These are phyloP conservation scores for Oncopodura yosiiana DNA, from an alignment of 1,140 invertebrate species.

Conservation along the genomic window DNA sequence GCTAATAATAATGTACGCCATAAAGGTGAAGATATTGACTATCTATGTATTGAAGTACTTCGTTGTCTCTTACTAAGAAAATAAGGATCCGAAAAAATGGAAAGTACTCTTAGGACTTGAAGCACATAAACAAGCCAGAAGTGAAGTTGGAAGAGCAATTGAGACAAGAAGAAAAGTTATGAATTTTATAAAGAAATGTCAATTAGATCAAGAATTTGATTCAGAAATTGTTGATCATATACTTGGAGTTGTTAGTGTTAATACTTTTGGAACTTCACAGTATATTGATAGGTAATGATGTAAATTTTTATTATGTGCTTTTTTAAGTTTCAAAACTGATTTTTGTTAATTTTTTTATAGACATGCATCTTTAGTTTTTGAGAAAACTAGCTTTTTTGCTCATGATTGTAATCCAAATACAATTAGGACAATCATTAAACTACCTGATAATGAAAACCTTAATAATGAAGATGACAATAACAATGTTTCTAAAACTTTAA, in stretches of 20 bases:
- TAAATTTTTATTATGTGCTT: not conserved
- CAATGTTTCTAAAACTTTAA: not conserved
- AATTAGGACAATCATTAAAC: slow-evolving; percentile 1
- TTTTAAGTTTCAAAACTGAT: not conserved
- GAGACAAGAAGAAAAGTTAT: not conserved
- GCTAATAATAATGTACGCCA: not conserved
- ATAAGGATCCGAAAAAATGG: slow-evolving; percentile 15
- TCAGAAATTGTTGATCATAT: slow-evolving; percentile 2
- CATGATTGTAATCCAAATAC: slow-evolving; percentile 32
- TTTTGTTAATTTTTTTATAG: slow-evolving; percentile 8
- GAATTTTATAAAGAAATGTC: slow-evolving; percentile 21
- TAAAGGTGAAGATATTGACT: slow-evolving; percentile 7
- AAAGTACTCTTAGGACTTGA: slow-evolving; percentile 11
- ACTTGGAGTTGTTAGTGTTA: slow-evolving; percentile 17
- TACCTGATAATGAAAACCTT: not conserved
- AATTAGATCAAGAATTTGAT: slow-evolving; percentile 9
- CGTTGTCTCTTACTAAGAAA: slow-evolving; percentile 10
- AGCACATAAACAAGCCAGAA: slow-evolving; percentile 14
- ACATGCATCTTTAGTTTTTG: slow-evolving; percentile 19
- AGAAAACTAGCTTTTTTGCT: slow-evolving; percentile 12
- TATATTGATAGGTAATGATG: slow-evolving; percentile 7
- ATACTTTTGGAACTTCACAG: slow-evolving; percentile 21
- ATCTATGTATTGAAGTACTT: slow-evolving; percentile 16
- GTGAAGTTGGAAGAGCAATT: not conserved
- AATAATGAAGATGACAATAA: not conserved